Evolutionary conservation across 2,797 vertebrate species (phyloP).

Genomic region (Micrastur ruficollis): DNA sequence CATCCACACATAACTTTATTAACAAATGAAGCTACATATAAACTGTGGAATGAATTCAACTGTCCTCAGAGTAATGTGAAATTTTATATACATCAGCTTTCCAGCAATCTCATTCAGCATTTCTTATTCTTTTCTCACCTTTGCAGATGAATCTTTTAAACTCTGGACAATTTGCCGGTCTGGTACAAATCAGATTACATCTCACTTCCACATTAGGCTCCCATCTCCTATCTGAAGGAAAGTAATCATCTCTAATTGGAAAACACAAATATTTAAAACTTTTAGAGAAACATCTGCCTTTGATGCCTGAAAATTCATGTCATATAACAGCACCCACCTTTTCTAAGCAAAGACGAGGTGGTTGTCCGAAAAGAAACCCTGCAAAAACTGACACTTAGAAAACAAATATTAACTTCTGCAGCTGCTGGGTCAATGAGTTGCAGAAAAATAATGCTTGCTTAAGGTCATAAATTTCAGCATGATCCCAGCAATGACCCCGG

Average conservation of each 20-base stretch:
- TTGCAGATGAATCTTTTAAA: not conserved
- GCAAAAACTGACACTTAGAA: not conserved
- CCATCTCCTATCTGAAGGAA: not conserved
- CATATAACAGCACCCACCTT: not conserved
- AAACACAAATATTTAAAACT: not conserved
- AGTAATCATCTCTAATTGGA: not conserved
- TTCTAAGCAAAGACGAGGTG: not conserved
- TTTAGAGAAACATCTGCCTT: not conserved
- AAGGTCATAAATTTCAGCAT: not conserved
- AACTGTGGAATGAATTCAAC: not conserved
- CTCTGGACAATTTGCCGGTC: not conserved
- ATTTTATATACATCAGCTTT: not conserved
- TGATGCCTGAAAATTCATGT: not conserved
- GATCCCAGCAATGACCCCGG: not conserved
- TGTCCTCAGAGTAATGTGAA: not conserved
- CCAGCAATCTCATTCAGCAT: not conserved
- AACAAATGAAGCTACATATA: not conserved
- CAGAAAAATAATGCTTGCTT: not conserved
- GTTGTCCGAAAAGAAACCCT: not conserved
- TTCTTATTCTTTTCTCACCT: not conserved
- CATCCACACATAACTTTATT: accelerated
- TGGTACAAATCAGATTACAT: not conserved
- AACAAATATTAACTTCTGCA: not conserved
- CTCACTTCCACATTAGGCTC: not conserved
- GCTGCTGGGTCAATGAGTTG: not conserved